phyloP scores from a whole-genome alignment of 2,113 vertebrate species.

The Hymenochirus boettgeri region DNA sequence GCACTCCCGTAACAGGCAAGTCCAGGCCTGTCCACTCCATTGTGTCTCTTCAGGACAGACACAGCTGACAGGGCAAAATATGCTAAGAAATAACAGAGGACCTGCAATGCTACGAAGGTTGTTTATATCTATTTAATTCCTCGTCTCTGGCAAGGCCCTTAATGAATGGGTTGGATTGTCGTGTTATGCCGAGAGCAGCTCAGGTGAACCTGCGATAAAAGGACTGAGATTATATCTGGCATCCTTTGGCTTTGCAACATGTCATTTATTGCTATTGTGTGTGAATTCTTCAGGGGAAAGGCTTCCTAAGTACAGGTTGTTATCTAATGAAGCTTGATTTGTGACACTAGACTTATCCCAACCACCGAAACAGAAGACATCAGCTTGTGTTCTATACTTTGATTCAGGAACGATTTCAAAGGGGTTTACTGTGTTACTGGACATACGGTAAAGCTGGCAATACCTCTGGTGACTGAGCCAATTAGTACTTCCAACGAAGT shows the following conservation, averaged over 20 bases:
- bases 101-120: slow-evolving; percentile 40
- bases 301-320: background rate
- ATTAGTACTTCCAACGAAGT: too few species aligned
- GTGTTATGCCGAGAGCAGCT: background rate
- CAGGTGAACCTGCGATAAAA: slow-evolving; percentile 6
- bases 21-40: slow-evolving; percentile 48
- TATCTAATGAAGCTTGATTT: too few species aligned
- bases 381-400: too few species aligned
- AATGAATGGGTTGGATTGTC: slow-evolving; percentile 32
- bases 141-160: slow-evolving; percentile 21
- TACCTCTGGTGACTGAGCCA: too few species aligned
- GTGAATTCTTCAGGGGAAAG: slow-evolving; percentile 10
- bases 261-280: background rate
- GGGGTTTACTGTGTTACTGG: too few species aligned
- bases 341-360: too few species aligned
- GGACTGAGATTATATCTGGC: slow-evolving; percentile 16
- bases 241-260: background rate
- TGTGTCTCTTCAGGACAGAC: slow-evolving; percentile 45
- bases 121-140: slow-evolving; percentile 40
- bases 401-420: too few species aligned
- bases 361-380: too few species aligned
- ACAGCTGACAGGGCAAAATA: slow-evolving; percentile 42
- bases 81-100: slow-evolving; percentile 45
- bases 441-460: too few species aligned
- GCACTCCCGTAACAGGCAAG: slow-evolving; percentile 49